phyloP scores from a whole-genome alignment of 2,888 invertebrate genomes.

The Chloroclysta siterata region DNA sequence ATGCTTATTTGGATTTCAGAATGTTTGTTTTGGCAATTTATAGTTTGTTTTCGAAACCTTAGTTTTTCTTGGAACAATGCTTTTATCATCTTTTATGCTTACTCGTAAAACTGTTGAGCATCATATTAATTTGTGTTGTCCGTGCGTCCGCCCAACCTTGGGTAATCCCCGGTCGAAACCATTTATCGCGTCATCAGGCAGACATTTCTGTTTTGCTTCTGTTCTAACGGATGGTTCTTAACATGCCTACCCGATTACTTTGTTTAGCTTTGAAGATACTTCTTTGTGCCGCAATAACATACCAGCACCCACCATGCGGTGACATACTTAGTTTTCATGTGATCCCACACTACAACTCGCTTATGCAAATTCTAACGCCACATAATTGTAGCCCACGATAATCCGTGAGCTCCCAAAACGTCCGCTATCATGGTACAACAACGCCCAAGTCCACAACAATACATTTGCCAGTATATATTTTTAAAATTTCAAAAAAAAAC shows the following conservation, averaged over 20 bases:
- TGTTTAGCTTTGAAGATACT: background rate
- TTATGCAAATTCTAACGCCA: too few relatives aligned
- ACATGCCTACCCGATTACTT: background rate
- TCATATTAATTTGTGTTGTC: constrained; percentile 17
- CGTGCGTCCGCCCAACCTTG: constrained; percentile 27
- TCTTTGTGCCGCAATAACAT: background rate
- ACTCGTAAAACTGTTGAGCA: constrained; percentile 17
- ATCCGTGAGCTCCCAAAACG: background rate
- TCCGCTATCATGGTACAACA: background rate
- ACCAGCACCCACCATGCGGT: too few relatives aligned
- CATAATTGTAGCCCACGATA: background rate
- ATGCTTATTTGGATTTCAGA: constrained; percentile 19
- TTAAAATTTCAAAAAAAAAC: too few relatives aligned
- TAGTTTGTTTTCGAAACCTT: constrained; percentile 11
- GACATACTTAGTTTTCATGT: too few relatives aligned
- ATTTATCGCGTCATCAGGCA: constrained; percentile 25
- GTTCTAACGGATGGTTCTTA: background rate
- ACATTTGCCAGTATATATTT: background rate
- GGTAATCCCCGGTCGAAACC: constrained; percentile 30
- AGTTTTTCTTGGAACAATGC: constrained; percentile 3
- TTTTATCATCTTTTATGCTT: background rate
- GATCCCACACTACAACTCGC: background rate
- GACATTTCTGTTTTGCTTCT: constrained; percentile 16
- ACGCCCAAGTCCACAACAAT: background rate
- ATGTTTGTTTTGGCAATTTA: constrained; percentile 17